Evolutionary conservation across 2,888 invertebrate genomes (phyloP).

Genomic region (Caenorhabditis wallacei): DNA sequence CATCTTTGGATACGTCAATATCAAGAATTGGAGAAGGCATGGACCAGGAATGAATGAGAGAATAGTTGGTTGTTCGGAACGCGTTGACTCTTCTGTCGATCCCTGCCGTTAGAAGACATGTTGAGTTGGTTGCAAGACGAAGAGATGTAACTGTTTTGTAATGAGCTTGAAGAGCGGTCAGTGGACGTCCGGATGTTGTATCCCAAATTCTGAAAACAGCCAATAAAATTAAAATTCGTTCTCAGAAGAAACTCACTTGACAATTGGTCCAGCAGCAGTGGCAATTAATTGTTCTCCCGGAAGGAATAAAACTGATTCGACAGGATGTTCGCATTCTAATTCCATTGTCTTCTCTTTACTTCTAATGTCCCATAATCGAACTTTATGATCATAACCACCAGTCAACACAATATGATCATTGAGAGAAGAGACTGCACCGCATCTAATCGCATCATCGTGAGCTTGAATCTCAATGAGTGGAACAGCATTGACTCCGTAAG

Average conservation of each 20-base stretch:
- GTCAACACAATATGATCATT: slow-evolving; percentile 77
- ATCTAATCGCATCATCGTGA: slow-evolving; percentile 79
- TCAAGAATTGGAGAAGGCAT: slow-evolving; percentile 94
- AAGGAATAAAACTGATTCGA: slow-evolving; percentile 92
- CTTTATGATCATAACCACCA: slow-evolving; percentile 84
- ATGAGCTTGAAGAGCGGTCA: slow-evolving; percentile 92
- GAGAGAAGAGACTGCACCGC: slow-evolving; percentile 70
- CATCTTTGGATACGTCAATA: slow-evolving; percentile 88
- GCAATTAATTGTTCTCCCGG: slow-evolving; percentile 93
- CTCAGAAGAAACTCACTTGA: slow-evolving; percentile 54
- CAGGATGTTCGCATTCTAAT: slow-evolving; percentile 92
- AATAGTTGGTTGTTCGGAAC: slow-evolving; percentile 75
- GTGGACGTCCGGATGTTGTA: slow-evolving; percentile 90
- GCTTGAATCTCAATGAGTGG: slow-evolving; percentile 71
- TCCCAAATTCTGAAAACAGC: slow-evolving; percentile 90
- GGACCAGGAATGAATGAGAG: slow-evolving; percentile 90
- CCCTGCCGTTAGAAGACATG: slow-evolving; percentile 91
- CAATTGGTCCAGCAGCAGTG: slow-evolving; percentile 88
- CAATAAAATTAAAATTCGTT: neutral
- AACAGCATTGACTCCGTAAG: slow-evolving; percentile 63
- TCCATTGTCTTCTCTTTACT: slow-evolving; percentile 60
- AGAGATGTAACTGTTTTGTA: slow-evolving; percentile 96
- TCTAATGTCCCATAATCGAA: slow-evolving; percentile 90
- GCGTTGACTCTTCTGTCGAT: slow-evolving; percentile 88
- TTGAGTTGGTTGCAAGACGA: slow-evolving; percentile 89